These are phyloP conservation scores for Drosophila anomalipes DNA, from an alignment of 2,888 invertebrate genomes.

Conservation along the genomic window DNA sequence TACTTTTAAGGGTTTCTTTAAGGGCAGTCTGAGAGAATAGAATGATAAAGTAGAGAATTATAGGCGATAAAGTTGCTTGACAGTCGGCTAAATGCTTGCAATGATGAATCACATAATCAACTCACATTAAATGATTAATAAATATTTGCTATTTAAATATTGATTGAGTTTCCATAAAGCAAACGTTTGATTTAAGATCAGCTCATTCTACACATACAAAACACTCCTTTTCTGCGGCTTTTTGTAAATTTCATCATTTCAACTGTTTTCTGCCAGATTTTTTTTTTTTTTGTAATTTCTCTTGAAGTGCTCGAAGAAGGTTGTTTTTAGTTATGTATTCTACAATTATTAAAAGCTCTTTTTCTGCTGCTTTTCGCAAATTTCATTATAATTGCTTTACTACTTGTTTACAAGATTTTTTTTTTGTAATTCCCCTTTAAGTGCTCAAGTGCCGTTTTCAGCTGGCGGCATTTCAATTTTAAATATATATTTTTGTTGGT, in stretches of 20 bases:
- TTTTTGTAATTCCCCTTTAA: background rate
- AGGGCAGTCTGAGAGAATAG: background rate
- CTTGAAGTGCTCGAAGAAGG: background rate
- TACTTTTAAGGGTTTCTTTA: background rate
- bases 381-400: background rate
- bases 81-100: slow-evolving; percentile 11
- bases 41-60: slow-evolving; percentile 9
- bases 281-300: background rate
- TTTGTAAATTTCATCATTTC: background rate
- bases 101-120: slow-evolving; percentile 26
- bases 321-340: background rate
- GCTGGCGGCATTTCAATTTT: slow-evolving; percentile 14
- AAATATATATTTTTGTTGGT: background rate
- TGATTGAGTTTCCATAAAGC: background rate
- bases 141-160: slow-evolving; percentile 11
- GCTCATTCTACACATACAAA: background rate
- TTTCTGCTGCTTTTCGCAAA: background rate
- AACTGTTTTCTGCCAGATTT: background rate
- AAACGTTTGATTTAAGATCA: too few species aligned
- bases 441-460: slow-evolving; percentile 3
- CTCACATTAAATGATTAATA: slow-evolving; percentile 18
- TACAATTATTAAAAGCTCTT: background rate
- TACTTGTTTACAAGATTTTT: background rate
- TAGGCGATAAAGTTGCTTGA: slow-evolving; percentile 7
- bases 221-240: background rate